These are phyloP conservation scores for Rhynchophorus ferrugineus DNA, from an alignment of 1,140 invertebrate genomes.

Conservation along the genomic window DNA sequence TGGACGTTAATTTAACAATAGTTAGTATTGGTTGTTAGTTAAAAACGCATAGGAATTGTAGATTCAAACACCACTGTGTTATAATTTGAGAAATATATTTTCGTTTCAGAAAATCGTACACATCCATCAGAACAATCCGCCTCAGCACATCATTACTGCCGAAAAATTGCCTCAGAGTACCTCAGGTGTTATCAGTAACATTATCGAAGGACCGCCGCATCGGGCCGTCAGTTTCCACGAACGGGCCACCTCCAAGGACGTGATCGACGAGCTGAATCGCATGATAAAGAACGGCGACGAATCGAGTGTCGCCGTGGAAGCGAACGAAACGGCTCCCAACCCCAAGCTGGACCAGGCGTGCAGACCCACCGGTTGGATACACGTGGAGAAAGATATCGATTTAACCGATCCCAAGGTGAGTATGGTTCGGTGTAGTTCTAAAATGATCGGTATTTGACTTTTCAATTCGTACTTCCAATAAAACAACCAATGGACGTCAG, in stretches of 20 bases:
- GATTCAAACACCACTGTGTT: too few relatives aligned
- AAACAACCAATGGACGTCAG: too few relatives aligned
- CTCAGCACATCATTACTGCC: constrained; percentile 34
- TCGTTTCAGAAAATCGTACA: constrained; percentile 30
- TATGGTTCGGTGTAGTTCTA: too few relatives aligned
- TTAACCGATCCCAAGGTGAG: constrained; percentile 70
- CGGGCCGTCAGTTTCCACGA: constrained; percentile 58
- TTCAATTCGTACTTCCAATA: too few relatives aligned
- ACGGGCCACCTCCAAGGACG: constrained; percentile 63
- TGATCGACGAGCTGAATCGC: constrained; percentile 67
- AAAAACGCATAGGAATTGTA: too few relatives aligned
- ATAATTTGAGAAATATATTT: too few relatives aligned
- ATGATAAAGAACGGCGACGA: constrained; percentile 59
- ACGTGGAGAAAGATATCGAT: constrained; percentile 67
- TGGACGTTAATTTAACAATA: too few relatives aligned
- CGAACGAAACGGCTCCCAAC: constrained; percentile 34
- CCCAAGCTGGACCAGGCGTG: constrained; percentile 52
- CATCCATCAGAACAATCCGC: constrained; percentile 20
- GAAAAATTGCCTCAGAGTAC: constrained; percentile 33
- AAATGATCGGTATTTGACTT: too few relatives aligned
- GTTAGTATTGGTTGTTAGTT: too few relatives aligned
- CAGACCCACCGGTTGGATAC: constrained; percentile 67
- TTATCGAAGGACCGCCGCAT: constrained; percentile 42
- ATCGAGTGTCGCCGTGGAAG: constrained; percentile 30
- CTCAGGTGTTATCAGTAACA: constrained; percentile 38